Base-by-base conservation (phyloP, 2,888 invertebrate species). In the Vesta saturnalis region DNA sequence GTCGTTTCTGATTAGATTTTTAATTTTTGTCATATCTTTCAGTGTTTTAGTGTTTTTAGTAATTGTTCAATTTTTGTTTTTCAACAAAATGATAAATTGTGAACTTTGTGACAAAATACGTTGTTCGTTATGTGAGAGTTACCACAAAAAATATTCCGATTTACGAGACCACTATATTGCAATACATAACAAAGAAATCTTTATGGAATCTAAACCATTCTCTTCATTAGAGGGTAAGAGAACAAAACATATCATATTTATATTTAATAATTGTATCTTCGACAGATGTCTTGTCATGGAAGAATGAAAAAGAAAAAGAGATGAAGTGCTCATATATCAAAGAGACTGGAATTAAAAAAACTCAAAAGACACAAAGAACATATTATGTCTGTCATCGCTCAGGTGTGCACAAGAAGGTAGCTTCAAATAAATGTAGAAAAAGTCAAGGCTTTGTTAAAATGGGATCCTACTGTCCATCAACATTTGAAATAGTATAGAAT, bases 161-260 rank as follows among this genome's bases (percentile, higher is more conserved):
- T 43, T 43, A 43, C 43, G 43, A 43, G 43, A 43, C 43, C 43
- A 43, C 43, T 43, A 43, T n/a, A 43, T 43, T 43, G 43, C 43
- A 43, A 43, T 43, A 43, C 43, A 43, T 43, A 5, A 43, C 43
- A 43, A 43, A 23, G 23, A 23, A 23, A 23, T 23, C 4, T 23
- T 23, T 8, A 23, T 23, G 23, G 23, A 23, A 23, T 23, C 23
- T 23, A 23, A 23, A 43, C 2, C 43, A 43, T 43, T 43, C 43
- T 43, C 43, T 43, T 43, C 43, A 43, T 43, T 43, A 43, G 10
- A 43, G 5, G 43, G 43, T 23, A 23, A 23, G 3, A 23, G 23
- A 23, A 23, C 23, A 23, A 3, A 5, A 23, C 23, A 23, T 23
- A 23, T n/a, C n/a, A n/a, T 43, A 43, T 43, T 43, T 43, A 43